Evolutionary conservation across 2,888 invertebrate genomes (phyloP).

Genomic region (Tenodera sinensis): DNA sequence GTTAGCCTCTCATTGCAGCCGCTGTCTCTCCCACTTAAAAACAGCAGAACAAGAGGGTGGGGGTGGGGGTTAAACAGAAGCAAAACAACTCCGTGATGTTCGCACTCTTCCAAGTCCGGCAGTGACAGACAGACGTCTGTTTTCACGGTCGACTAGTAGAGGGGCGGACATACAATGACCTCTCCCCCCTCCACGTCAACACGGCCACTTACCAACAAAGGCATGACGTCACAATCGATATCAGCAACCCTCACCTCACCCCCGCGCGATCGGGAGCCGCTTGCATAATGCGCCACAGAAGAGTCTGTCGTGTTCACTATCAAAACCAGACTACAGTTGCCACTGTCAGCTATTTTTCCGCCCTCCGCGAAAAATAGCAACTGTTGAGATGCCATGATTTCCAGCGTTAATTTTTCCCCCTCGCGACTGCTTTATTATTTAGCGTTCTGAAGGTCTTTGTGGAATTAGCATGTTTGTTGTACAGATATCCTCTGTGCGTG

Average conservation of each 20-base stretch:
- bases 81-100: neutral
- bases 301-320: neutral
- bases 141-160: neutral
- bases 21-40: too few species aligned
- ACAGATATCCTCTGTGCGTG: neutral
- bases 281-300: neutral
- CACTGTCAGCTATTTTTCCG: neutral
- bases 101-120: neutral
- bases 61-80: too few species aligned
- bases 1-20: neutral
- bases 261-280: neutral
- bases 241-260: neutral
- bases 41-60: neutral
- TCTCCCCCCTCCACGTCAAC: neutral
- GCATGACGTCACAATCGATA: constrained; percentile 16
- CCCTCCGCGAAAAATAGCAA: neutral
- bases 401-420: neutral
- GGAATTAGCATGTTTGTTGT: neutral
- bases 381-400: neutral
- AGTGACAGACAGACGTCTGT: neutral
- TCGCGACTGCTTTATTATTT: neutral
- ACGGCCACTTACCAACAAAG: neutral
- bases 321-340: neutral
- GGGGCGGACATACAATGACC: too few species aligned
- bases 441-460: neutral